phyloP scores from a whole-genome alignment of 2,797 vertebrate genomes.

The Limnodromus scolopaceus region DNA sequence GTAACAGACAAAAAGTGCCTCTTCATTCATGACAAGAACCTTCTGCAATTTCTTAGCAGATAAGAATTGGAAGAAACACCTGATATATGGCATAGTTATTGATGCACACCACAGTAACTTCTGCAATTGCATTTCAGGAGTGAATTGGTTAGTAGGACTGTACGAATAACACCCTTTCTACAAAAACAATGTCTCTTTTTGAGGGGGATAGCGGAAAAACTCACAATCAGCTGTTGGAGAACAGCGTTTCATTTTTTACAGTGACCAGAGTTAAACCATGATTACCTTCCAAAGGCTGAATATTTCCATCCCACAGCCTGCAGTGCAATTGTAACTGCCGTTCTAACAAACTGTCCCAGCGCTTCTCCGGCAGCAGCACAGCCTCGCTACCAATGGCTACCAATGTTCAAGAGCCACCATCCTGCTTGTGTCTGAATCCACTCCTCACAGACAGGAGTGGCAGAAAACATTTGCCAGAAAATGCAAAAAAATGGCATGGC shows the following conservation, averaged over 20 bases:
- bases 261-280: background rate
- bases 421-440: background rate
- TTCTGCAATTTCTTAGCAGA: background rate
- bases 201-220: background rate
- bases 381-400: background rate
- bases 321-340: background rate
- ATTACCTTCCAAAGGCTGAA: background rate
- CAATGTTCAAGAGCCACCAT: background rate
- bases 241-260: background rate
- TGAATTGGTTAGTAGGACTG: background rate
- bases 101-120: background rate
- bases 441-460: background rate
- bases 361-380: background rate
- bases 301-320: background rate
- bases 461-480: background rate
- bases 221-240: background rate
- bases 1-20: background rate
- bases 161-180: background rate
- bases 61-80: background rate
- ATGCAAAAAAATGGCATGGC: background rate
- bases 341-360: background rate
- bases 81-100: background rate
- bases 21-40: background rate
- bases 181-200: background rate
- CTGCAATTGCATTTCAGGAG: background rate